Evolutionary conservation across 2,113 vertebrate genomes (phyloP).

Genomic region (Sterna hirundo): DNA sequence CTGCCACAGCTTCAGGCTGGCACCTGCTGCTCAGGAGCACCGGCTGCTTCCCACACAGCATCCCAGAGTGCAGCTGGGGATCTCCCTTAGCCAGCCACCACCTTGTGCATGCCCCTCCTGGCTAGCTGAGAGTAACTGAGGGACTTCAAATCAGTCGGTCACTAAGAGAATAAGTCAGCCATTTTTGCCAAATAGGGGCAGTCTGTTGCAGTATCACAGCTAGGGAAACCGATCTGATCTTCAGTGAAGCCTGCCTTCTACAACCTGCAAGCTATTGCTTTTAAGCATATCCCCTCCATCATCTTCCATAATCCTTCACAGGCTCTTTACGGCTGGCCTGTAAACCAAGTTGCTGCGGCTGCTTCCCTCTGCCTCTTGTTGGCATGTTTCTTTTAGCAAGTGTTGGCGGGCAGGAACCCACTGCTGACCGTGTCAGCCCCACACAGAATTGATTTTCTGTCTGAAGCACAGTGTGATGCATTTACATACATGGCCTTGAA

Average conservation of each 20-base stretch:
- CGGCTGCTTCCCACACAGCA: not conserved
- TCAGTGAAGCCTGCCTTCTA: not conserved
- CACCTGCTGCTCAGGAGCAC: too few species aligned
- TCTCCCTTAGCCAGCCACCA: not conserved
- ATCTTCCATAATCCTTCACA: not conserved
- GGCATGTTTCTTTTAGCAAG: not conserved
- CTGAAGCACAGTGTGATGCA: not conserved
- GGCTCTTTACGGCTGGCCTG: not conserved
- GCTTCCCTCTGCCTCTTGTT: not conserved
- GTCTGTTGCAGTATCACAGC: not conserved
- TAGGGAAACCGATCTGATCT: not conserved
- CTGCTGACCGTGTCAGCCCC: not conserved
- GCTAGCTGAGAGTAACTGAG: not conserved
- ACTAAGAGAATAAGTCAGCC: not conserved
- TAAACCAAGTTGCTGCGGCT: not conserved
- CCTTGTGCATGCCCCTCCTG: not conserved
- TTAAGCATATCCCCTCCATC: not conserved
- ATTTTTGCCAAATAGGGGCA: not conserved
- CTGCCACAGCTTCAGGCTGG: too few species aligned
- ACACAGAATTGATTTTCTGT: not conserved
- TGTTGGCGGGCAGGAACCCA: not conserved
- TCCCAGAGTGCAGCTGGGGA: not conserved
- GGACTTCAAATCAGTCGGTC: rapidly evolving
- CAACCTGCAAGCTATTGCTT: not conserved
- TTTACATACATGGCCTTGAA: not conserved